A percentile compares a stretch with the other conserved stretches of the same genome.
Conservation (phyloP, 2,797 vertebrate genomes). For the Antennarius maculatus region DNA sequence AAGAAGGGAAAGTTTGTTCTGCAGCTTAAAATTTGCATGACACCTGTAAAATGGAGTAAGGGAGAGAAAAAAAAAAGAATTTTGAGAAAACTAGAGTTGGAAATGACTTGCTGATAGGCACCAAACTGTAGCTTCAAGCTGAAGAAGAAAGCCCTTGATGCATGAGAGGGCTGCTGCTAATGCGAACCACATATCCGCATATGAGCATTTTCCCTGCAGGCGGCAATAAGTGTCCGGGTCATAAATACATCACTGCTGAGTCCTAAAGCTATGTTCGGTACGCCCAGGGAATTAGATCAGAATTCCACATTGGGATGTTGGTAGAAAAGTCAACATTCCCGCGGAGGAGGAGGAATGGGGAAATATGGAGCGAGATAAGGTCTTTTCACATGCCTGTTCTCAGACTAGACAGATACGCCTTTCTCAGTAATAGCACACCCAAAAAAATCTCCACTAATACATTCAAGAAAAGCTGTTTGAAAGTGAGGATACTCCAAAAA, state of each 20-base stretch:
- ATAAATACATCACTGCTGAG: constrained; percentile 71
- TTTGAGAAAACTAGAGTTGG: constrained; percentile 36
- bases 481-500: constrained; percentile 16
- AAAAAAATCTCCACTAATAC: constrained; percentile 2
- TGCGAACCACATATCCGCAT: constrained; percentile 67
- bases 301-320: constrained; percentile 81
- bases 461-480: constrained; percentile 4
- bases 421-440: constrained; percentile 34
- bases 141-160: constrained; percentile 4
- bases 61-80: constrained; percentile 38
- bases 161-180: constrained; percentile 55
- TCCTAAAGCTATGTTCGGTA: constrained; percentile 68
- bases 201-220: constrained; percentile 55
- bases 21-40: constrained; percentile 63
- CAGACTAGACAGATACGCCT: constrained; percentile 29
- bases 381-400: constrained; percentile 40
- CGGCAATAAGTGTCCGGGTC: constrained; percentile 52
- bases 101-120: constrained; percentile 36
- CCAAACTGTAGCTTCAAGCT: constrained; percentile 15
- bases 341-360: constrained; percentile 48
- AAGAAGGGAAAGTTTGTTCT: constrained; percentile 78
- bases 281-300: constrained; percentile 71
- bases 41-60: constrained; percentile 65
- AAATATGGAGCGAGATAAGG: constrained; percentile 53
- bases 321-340: constrained; percentile 78